A percentile compares a stretch with the other conserved stretches of the same genome.
Conservation (phyloP, 2,888 invertebrate genomes). For the Belgica antarctica region DNA sequence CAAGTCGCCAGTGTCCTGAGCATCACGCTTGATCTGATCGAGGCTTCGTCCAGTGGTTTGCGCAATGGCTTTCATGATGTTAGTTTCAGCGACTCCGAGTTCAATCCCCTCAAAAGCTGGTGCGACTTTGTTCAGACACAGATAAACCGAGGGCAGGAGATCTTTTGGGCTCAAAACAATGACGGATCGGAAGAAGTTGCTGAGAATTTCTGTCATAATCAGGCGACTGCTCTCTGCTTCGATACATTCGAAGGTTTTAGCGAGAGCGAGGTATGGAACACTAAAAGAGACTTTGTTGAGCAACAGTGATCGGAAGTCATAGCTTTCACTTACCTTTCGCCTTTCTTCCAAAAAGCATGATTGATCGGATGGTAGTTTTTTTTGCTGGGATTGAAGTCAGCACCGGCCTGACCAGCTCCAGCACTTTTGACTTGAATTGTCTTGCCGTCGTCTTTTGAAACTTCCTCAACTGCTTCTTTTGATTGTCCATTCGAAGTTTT, state of each 20-base stretch:
- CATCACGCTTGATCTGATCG: conserved; percentile 72
- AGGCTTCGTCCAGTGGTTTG: conserved; percentile 82
- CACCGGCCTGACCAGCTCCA: conserved; percentile 48
- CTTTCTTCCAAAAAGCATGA: conserved; percentile 76
- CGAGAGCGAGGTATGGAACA: conserved; percentile 89
- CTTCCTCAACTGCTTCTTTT: conserved; percentile 16
- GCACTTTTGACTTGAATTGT: conserved; percentile 45
- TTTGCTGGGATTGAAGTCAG: conserved; percentile 69
- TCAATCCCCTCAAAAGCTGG: conserved; percentile 92
- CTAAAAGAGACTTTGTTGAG: conserved; percentile 56
- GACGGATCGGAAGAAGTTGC: conserved; percentile 90
- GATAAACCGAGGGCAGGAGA: conserved; percentile 82
- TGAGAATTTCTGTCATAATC: conserved; percentile 85
- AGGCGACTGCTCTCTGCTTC: conserved; percentile 81
- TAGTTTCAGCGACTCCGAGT: conserved; percentile 91
- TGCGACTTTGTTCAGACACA: conserved; percentile 93
- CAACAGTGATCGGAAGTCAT: conserved; percentile 30
- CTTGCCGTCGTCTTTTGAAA: conserved; percentile 46
- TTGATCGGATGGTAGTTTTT: conserved; percentile 76
- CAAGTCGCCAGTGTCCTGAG: conserved; percentile 72
- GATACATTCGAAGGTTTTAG: conserved; percentile 85
- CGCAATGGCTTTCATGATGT: conserved; percentile 91
- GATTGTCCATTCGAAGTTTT: conserved; percentile 32
- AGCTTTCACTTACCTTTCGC: conserved; percentile 62
- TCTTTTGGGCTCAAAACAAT: conserved; percentile 86